These are phyloP conservation scores for Nicator chloris DNA, from an alignment of 2,113 vertebrate genomes.

Conservation along the genomic window DNA sequence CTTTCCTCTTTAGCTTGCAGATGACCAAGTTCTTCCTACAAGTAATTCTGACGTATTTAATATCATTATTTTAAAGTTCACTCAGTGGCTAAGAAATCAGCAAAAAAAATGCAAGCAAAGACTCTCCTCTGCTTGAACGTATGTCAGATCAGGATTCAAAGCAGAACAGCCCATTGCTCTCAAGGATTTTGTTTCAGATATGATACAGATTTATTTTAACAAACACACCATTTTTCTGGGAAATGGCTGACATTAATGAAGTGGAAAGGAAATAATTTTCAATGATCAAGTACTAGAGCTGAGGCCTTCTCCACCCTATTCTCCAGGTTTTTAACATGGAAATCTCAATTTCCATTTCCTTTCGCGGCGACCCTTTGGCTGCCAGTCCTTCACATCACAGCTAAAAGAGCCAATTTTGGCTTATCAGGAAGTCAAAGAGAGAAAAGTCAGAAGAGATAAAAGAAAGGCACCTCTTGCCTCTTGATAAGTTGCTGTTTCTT, in stretches of 20 bases:
- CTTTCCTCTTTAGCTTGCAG: neutral
- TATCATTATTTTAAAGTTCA: neutral
- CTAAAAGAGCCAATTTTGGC: neutral
- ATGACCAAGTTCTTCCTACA: neutral
- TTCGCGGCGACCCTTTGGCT: neutral
- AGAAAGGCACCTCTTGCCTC: neutral
- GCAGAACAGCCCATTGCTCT: neutral
- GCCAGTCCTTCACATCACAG: neutral
- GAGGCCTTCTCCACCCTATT: neutral
- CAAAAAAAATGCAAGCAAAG: neutral
- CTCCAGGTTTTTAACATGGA: neutral
- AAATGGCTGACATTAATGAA: neutral
- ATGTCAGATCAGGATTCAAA: neutral
- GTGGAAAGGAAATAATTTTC: neutral
- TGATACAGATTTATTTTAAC: neutral
- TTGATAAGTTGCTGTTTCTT: accelerated
- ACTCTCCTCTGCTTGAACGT: neutral
- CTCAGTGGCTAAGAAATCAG: neutral
- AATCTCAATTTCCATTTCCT: neutral
- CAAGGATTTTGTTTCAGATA: neutral
- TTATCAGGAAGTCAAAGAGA: neutral
- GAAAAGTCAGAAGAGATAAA: neutral
- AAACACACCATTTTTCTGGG: neutral
- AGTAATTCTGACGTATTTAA: neutral
- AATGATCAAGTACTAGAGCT: neutral